Evolutionary conservation across 2,797 vertebrate genomes (phyloP), one percentile per base, ranked within the genome.

Genomic region (Toxotes lorentzi): DNA sequence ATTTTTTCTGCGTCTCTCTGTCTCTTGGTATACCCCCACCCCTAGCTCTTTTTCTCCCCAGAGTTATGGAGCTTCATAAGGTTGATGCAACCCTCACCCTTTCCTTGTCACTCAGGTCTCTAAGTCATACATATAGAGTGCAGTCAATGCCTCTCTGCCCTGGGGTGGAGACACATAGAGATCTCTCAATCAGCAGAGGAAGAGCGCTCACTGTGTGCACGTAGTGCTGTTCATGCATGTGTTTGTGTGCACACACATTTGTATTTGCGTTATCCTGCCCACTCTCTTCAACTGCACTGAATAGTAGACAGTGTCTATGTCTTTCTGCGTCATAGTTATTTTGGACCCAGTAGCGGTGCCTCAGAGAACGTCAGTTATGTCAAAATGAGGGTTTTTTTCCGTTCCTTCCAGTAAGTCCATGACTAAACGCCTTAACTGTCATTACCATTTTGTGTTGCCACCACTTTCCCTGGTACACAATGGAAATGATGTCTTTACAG

Each of bases 351-450:
- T 7, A 74, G 83, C 24, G 2, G 23, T 30, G 32, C 38, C 74
- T 90, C 50, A 10, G 24, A 88, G 64, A 50, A 78, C 78, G 61
- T 66, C 5, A 48, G 68, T 75, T 58, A 56, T 84, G 78, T 89
- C 84, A 88, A 85, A 81, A 85, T 74, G 54, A 77, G 54, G 62
- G 14, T 41, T 9, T 56, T 32, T 70, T 56, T 27, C 65, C 57
- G 38, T 64, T 88, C 54, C 77, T 83, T 80, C 74, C 84, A 87
- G 81, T 79, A 68, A 88, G 75, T 79, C 83, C 21, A 60, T 91
- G 88, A 91, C 90, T 91, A 88, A 91, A 88, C 56, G 71, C 84
- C 81, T 92, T 90, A 89, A 88, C 89, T 88, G 89, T 90, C 89
- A 90, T 91, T 91, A 92, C 86, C 82, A 86, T 91, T 91, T 91